Evolutionary conservation across 2,113 vertebrate species (phyloP), one percentile per base, ranked within the genome.

Genomic region (Phalacrocorax brasilianus): DNA sequence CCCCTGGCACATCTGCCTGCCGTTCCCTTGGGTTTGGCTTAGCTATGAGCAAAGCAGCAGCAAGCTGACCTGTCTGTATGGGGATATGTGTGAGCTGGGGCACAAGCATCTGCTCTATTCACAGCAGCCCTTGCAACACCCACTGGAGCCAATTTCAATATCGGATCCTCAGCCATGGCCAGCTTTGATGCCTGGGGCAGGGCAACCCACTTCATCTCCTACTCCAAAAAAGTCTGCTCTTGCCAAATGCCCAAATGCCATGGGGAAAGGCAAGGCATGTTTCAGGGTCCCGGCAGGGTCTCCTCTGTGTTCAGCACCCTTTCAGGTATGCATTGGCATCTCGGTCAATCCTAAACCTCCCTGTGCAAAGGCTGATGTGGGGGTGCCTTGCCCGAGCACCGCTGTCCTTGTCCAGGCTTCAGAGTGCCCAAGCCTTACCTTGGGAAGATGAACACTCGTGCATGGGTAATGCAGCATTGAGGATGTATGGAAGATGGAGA

Each of bases 401-500:
- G 5, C 52, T 3, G 8, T 12, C 2, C 0, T 0, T 3, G 3
- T 12, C 5, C 18, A 9, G 58, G 30, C 38, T 76, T 20, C 28
- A 8, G 32, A 70, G 49, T 19, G 70, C 33, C 35, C 5, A 27
- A 38, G 24, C 61, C 71, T 58, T n/a, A 23, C 66, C 14, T 62
- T 8, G 5, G 71, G 14, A n/a, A 23, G 17, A 28, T 19, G 33
- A 21, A 20, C 27, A 3, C 40, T n/a, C 4, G 2, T 15, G 10
- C 22, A 2, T 1, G 11, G 47, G 24, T 0, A 2, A 33, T 12
- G 5, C 24, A 22, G 53, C 5, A 0, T 2, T 1, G 1, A 49
- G 45, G 16, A 22, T 14, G 11, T 10, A 5, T 24, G 16, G 20
- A 23, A 77, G n/a, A 38, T 30, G 23, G 49, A 63, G 59, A 91